Percentiles rank a stretch among this genome's conserved stretches.
phyloP scores from a whole-genome alignment of 2,113 vertebrate species.

The Siniperca knerii region DNA sequence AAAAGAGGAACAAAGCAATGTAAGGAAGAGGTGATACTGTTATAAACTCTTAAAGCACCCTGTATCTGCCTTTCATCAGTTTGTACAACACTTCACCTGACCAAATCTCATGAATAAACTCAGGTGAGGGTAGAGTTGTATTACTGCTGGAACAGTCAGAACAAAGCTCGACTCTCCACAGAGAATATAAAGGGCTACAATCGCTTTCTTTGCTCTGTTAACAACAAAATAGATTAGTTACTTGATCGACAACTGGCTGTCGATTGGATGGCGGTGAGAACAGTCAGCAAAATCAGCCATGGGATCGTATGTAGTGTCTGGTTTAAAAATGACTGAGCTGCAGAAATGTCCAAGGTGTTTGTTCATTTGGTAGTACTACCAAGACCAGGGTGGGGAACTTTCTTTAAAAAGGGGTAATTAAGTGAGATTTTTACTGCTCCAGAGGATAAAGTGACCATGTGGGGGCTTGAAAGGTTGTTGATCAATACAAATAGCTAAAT shows the following conservation, averaged over 20 bases:
- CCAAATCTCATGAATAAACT: neutral
- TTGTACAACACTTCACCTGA: constrained; percentile 14
- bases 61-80: neutral
- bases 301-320: neutral
- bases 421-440: too few species aligned
- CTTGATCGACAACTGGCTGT: neutral
- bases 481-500: neutral
- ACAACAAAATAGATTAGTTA: neutral
- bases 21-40: neutral
- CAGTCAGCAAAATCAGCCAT: constrained; percentile 52
- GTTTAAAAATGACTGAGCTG: constrained; percentile 18
- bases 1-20: neutral
- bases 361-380: neutral
- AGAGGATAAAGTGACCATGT: neutral
- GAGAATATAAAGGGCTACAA: constrained; percentile 36
- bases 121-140: constrained; percentile 5
- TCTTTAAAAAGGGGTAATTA: neutral
- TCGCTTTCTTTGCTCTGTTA: constrained; percentile 23
- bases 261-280: neutral
- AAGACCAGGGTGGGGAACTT: constrained; percentile 28
- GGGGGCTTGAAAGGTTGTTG: neutral
- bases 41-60: constrained; percentile 35
- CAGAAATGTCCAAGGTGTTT: neutral
- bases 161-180: constrained; percentile 7
- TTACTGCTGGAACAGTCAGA: neutral